A percentile compares a stretch with the other conserved stretches of the same genome.
These are phyloP conservation scores for Synanceia verrucosa DNA, from an alignment of 2,797 vertebrate genomes.

Conservation along the genomic window DNA sequence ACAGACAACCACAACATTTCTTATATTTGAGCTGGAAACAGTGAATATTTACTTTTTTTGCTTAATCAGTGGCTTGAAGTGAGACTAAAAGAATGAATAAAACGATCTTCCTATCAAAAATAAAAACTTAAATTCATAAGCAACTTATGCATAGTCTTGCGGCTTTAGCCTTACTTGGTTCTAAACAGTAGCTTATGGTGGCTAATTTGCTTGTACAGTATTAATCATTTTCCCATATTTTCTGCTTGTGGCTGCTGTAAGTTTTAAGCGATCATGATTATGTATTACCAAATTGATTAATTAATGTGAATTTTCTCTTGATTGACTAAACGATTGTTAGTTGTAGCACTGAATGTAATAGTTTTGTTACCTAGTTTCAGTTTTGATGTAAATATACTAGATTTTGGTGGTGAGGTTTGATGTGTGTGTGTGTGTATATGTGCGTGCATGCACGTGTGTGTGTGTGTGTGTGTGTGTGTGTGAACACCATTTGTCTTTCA, in stretches of 20 bases:
- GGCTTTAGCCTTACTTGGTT: not conserved
- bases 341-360: not conserved
- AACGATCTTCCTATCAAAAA: not conserved
- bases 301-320: not conserved
- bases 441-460: not conserved
- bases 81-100: not conserved
- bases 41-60: not conserved
- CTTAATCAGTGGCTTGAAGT: not conserved
- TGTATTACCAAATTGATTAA: not conserved
- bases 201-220: not conserved
- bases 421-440: no score
- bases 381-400: not conserved
- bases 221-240: not conserved
- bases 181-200: not conserved
- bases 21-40: not conserved
- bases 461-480: not conserved
- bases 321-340: not conserved
- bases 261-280: not conserved
- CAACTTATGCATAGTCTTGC: not conserved
- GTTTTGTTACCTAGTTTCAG: not conserved
- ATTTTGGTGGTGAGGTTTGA: not conserved
- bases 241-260: not conserved
- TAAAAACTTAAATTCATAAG: not conserved
- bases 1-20: not conserved
- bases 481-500: constrained; percentile 16